These are phyloP conservation scores for Drosophila sucinea DNA, from an alignment of 1,140 invertebrate genomes.

Conservation along the genomic window DNA sequence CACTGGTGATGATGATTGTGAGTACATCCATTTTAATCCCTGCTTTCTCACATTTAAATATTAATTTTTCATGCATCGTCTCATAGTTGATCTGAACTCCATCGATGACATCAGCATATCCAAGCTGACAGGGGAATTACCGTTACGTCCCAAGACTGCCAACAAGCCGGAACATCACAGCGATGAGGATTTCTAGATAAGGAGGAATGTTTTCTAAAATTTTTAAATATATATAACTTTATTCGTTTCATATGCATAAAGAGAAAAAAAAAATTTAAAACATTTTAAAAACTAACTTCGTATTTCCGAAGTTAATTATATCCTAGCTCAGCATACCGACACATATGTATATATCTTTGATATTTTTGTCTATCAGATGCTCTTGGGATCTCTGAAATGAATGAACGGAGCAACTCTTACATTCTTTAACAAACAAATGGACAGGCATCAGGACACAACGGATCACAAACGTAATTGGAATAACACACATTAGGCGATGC, in stretches of 20 bases:
- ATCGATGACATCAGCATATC: constrained; percentile 81
- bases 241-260: constrained; percentile 60
- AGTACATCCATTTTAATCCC: constrained; percentile 29
- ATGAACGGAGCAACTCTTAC: too few species aligned
- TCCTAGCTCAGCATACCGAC: background rate
- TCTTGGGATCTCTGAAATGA: too few species aligned
- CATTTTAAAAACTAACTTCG: constrained; percentile 3
- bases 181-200: constrained; percentile 77
- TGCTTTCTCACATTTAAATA: background rate
- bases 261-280: constrained; percentile 15
- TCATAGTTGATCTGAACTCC: constrained; percentile 73
- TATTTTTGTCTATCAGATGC: background rate
- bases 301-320: background rate
- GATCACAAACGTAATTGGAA: too few species aligned
- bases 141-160: constrained; percentile 69
- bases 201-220: background rate
- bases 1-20: constrained; percentile 70
- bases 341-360: too few species aligned
- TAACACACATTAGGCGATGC: background rate
- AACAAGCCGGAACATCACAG: constrained; percentile 75
- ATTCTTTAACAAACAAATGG: too few species aligned
- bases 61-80: background rate
- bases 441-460: too few species aligned
- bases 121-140: constrained; percentile 76
- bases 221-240: constrained; percentile 27